A percentile compares a stretch with the other conserved stretches of the same genome.
phyloP scores from a whole-genome alignment of 37 sponge, comb jelly and placozoan species.

The Tethya wilhelma region DNA sequence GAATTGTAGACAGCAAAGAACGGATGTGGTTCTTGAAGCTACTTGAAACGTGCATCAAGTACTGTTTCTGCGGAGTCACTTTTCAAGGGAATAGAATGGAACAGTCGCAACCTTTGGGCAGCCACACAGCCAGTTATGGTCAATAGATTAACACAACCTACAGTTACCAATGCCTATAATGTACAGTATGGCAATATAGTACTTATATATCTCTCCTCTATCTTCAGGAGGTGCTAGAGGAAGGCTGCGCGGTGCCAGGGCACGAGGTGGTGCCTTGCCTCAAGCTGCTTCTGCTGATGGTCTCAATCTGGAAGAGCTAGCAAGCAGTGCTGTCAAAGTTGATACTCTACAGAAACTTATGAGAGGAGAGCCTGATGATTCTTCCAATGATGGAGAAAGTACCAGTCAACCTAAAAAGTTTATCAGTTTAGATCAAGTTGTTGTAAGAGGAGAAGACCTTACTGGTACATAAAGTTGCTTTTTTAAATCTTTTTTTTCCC shows the following conservation, averaged over 20 bases:
- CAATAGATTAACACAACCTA: too few relatives aligned
- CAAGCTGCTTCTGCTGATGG: slow-evolving; percentile 1
- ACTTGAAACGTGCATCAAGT: slow-evolving; percentile 56
- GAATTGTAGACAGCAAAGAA: slow-evolving; percentile 45
- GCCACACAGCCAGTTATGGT: too few relatives aligned
- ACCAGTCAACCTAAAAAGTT: slow-evolving; percentile 1
- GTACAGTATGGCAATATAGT: too few relatives aligned
- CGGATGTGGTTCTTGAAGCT: slow-evolving; percentile 69
- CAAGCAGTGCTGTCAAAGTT: slow-evolving; percentile 27
- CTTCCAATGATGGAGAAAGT: neutral
- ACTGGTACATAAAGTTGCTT: slow-evolving; percentile 28
- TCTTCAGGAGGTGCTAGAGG: neutral
- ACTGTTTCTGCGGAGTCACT: slow-evolving; percentile 72
- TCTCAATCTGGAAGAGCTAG: slow-evolving; percentile 21
- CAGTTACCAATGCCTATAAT: too few relatives aligned
- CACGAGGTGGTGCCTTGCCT: slow-evolving; percentile 3
- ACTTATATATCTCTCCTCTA: too few relatives aligned
- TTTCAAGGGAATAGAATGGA: neutral
- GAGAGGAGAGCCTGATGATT: neutral
- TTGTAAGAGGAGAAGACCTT: slow-evolving; percentile 75
- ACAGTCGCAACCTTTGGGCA: too few relatives aligned
- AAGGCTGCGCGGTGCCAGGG: slow-evolving; percentile 16
- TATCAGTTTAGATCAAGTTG: slow-evolving; percentile 55
- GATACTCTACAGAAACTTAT: slow-evolving; percentile 31
- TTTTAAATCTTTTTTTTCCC: too few relatives aligned